Evolutionary conservation across 2,113 vertebrate species (phyloP).

Genomic region (Sisor rabdophorus): DNA sequence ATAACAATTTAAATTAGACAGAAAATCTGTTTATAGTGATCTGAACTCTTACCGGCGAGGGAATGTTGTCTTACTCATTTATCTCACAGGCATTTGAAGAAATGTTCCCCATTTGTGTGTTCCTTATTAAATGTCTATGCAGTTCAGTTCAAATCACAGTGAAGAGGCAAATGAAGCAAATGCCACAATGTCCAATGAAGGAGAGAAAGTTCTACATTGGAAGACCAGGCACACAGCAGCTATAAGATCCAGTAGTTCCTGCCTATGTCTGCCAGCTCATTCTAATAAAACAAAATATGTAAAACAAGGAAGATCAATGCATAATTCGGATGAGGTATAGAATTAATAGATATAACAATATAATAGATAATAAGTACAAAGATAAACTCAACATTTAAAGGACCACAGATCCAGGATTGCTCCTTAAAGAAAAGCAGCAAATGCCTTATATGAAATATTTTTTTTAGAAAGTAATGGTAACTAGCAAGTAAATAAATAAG

Average conservation of each 20-base stretch:
- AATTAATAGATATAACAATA: no score
- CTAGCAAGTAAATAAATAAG: not conserved
- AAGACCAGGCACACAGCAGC: constrained; percentile 37
- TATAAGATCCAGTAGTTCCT: constrained; percentile 21
- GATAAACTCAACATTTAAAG: not conserved
- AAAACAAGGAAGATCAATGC: not conserved
- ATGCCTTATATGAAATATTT: no score
- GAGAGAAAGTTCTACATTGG: constrained; percentile 30
- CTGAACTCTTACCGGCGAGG: constrained; percentile 30
- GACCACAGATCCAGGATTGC: not conserved
- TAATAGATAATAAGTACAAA: no score
- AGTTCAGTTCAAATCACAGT: constrained; percentile 29
- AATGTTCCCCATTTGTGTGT: constrained; percentile 41
- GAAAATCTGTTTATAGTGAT: constrained; percentile 18
- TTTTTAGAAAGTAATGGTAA: no score
- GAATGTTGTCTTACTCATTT: constrained; percentile 44
- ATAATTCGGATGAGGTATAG: not conserved
- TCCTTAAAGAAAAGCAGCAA: no score
- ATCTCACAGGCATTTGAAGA: constrained; percentile 32
- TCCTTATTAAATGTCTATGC: constrained; percentile 30
- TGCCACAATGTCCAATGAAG: constrained; percentile 33
- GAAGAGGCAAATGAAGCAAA: constrained; percentile 28
- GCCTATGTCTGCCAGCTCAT: constrained; percentile 21
- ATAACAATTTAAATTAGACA: not conserved
- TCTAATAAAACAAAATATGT: not conserved